These are phyloP conservation scores for Acanthurus lineatus DNA, from an alignment of 2,797 vertebrate genomes.

Conservation along the genomic window DNA sequence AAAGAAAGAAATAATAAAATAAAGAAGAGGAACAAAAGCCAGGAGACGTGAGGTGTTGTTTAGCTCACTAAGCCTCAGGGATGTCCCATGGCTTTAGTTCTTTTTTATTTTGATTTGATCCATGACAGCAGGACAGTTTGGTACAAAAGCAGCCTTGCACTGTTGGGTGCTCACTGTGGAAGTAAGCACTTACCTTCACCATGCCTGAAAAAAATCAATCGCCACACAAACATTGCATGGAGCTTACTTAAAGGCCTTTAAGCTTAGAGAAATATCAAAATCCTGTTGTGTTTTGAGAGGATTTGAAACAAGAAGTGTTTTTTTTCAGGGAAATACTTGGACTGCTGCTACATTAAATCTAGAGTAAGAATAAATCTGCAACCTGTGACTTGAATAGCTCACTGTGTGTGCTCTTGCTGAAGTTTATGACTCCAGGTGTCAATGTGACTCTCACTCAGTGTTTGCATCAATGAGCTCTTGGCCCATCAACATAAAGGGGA, in stretches of 20 bases:
- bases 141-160: constrained; percentile 41
- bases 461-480: no score
- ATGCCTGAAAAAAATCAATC: constrained; percentile 47
- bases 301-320: constrained; percentile 3
- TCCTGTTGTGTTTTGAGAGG: constrained; percentile 11
- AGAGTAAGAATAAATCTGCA: no score
- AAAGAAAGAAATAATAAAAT: constrained; percentile 25
- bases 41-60: constrained; percentile 52
- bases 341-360: background rate
- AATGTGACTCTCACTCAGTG: no score
- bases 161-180: constrained; percentile 35
- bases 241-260: constrained; percentile 21
- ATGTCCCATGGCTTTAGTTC: constrained; percentile 46
- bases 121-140: constrained; percentile 52
- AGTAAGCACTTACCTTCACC: constrained; percentile 39
- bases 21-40: constrained; percentile 39
- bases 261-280: constrained; percentile 19
- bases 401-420: no score
- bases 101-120: constrained; percentile 59
- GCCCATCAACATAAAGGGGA: no score
- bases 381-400: no score
- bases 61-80: constrained; percentile 22
- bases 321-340: background rate
- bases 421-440: no score
- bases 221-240: constrained; percentile 9